Evolutionary conservation across 2,888 invertebrate species (phyloP).

Genomic region (Sialis lutaria): DNA sequence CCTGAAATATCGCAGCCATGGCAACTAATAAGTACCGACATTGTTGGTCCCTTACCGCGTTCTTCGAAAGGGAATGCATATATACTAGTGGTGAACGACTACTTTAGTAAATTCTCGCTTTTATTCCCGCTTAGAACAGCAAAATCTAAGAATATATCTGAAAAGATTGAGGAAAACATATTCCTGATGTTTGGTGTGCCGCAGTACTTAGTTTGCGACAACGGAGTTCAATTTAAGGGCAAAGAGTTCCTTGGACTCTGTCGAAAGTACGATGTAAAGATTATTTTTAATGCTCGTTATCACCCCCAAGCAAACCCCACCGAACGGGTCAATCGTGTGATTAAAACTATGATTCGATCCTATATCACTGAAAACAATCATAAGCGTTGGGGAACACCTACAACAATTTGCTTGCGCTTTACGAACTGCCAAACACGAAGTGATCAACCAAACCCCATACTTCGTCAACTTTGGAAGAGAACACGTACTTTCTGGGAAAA

Average conservation of each 20-base stretch:
- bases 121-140: too few species aligned
- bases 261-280: too few species aligned
- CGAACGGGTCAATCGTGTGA: slow-evolving; percentile 11
- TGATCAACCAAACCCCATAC: slow-evolving; percentile 8
- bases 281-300: too few species aligned
- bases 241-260: too few species aligned
- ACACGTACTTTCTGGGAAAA: not conserved
- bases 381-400: slow-evolving; percentile 4
- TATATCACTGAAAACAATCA: too few species aligned
- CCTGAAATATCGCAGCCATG: slow-evolving; percentile 6
- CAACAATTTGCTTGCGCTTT: slow-evolving; percentile 11
- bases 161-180: too few species aligned
- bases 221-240: too few species aligned
- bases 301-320: slow-evolving; percentile 10
- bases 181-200: too few species aligned
- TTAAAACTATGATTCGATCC: slow-evolving; percentile 7
- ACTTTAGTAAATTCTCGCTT: not conserved
- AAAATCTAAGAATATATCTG: too few species aligned
- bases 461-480: slow-evolving; percentile 10
- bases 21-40: slow-evolving; percentile 10
- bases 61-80: slow-evolving; percentile 7
- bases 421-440: slow-evolving; percentile 9
- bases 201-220: too few species aligned
- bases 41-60: slow-evolving; percentile 9
- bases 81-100: slow-evolving; percentile 11